Percentiles rank a stretch among this genome's conserved stretches.
Evolutionary conservation across 2,113 vertebrate species (phyloP).

Genomic region (Myiagra hebetior): DNA sequence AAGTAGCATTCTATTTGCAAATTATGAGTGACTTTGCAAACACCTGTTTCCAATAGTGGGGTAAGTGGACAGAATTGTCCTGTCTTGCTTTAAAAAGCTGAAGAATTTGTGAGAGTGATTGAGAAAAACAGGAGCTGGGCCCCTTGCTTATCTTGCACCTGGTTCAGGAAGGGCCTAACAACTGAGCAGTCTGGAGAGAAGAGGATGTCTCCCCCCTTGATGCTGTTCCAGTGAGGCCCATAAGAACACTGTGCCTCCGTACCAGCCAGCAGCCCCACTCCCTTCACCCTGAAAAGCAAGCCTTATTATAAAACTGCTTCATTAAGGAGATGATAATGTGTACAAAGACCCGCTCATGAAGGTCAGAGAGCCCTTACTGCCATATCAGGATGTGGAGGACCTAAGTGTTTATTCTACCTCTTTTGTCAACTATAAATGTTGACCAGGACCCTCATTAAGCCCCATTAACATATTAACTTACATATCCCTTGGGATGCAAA

Average conservation of each 20-base stretch:
- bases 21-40: neutral
- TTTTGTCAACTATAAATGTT: neutral
- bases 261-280: neutral
- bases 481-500: neutral
- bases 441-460: neutral
- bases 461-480: neutral
- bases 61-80: neutral
- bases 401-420: neutral
- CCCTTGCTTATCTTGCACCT: neutral
- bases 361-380: neutral
- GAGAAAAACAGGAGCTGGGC: neutral
- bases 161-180: neutral
- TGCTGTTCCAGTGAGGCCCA: neutral
- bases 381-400: neutral
- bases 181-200: too few relatives aligned
- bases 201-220: neutral
- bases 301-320: neutral
- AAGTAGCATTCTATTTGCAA: neutral
- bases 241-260: neutral
- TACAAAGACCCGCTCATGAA: rapidly evolving
- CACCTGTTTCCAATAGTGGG: neutral
- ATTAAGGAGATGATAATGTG: neutral
- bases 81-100: neutral
- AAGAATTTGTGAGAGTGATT: neutral
- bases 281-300: neutral